These are phyloP conservation scores for Karalla daura DNA, from an alignment of 2,797 vertebrate species.

Conservation along the genomic window DNA sequence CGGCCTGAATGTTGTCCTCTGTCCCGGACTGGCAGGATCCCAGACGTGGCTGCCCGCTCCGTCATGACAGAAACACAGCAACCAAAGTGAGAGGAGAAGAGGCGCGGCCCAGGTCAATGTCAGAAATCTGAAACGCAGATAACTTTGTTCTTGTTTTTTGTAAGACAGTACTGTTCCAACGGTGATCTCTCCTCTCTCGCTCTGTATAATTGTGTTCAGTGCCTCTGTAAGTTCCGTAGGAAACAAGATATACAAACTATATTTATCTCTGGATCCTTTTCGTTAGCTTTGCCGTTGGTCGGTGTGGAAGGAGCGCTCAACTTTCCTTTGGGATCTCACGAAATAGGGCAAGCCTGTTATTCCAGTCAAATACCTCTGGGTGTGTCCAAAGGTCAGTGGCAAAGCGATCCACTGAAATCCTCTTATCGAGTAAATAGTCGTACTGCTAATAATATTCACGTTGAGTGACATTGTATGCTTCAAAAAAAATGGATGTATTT, in stretches of 20 bases:
- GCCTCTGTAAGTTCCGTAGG: conserved; percentile 73
- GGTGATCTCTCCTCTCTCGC: conserved; percentile 41
- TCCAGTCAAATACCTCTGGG: conserved; percentile 72
- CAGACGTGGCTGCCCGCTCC: conserved; percentile 32
- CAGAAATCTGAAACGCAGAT: conserved; percentile 32
- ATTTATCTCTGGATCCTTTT: conserved; percentile 64
- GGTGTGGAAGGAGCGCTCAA: conserved; percentile 43
- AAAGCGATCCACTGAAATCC: conserved; percentile 59
- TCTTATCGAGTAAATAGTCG: conserved; percentile 61
- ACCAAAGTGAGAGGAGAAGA: conserved; percentile 68
- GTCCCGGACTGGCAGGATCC: conserved; percentile 30
- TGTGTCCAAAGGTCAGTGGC: conserved; percentile 59
- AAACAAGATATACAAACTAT: conserved; percentile 66
- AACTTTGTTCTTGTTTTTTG: conserved; percentile 43
- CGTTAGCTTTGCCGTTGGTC: conserved; percentile 47
- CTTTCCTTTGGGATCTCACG: conserved; percentile 48
- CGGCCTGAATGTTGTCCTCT: conserved; percentile 61
- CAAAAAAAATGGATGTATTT: conserved; percentile 75
- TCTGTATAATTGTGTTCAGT: conserved; percentile 69
- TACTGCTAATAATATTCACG: conserved; percentile 67
- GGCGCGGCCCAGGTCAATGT: conserved; percentile 40
- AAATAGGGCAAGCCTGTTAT: conserved; percentile 56
- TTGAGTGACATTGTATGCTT: conserved; percentile 69
- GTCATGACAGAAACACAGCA: conserved; percentile 45
- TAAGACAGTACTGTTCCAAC: conserved; percentile 48